These are phyloP conservation scores for Samia ricini DNA, from an alignment of 1,140 invertebrate genomes.

Conservation along the genomic window DNA sequence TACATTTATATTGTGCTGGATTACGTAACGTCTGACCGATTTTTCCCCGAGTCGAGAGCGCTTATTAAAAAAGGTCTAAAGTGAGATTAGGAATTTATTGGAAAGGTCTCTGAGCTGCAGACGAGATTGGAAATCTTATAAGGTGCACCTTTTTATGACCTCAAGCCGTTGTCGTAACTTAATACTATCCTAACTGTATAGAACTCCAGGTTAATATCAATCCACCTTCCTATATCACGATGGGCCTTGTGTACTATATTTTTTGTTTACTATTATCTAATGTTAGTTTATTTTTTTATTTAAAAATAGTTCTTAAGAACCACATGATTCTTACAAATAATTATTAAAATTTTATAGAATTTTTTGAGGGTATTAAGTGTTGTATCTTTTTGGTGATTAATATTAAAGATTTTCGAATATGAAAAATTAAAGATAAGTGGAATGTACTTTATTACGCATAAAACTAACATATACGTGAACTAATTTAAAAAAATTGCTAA, in stretches of 20 bases:
- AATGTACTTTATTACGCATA: too few relatives aligned
- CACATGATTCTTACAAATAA: too few relatives aligned
- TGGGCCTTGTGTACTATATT: neutral
- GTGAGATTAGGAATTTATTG: conserved; percentile 33
- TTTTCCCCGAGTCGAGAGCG: conserved; percentile 10
- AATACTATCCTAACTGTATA: neutral
- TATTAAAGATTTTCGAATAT: too few relatives aligned
- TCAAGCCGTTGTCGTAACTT: neutral
- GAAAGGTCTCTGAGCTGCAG: conserved; percentile 21
- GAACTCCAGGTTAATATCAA: neutral
- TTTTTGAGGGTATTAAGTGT: too few relatives aligned
- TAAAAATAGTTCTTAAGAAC: too few relatives aligned
- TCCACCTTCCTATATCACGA: neutral
- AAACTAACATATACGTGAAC: too few relatives aligned
- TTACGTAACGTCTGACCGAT: conserved; percentile 5
- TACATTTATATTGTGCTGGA: neutral
- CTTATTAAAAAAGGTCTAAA: conserved; percentile 25
- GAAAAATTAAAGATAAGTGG: too few relatives aligned
- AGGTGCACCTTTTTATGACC: conserved; percentile 19
- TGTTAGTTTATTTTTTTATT: neutral
- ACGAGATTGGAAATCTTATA: conserved; percentile 24
- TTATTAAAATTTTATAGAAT: too few relatives aligned
- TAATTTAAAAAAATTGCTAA: too few relatives aligned
- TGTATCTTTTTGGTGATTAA: too few relatives aligned
- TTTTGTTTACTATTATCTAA: neutral